A percentile compares a stretch with the other conserved stretches of the same genome.
Conservation (phyloP, 1,140 invertebrate species). For the Drosophila nannoptera region DNA sequence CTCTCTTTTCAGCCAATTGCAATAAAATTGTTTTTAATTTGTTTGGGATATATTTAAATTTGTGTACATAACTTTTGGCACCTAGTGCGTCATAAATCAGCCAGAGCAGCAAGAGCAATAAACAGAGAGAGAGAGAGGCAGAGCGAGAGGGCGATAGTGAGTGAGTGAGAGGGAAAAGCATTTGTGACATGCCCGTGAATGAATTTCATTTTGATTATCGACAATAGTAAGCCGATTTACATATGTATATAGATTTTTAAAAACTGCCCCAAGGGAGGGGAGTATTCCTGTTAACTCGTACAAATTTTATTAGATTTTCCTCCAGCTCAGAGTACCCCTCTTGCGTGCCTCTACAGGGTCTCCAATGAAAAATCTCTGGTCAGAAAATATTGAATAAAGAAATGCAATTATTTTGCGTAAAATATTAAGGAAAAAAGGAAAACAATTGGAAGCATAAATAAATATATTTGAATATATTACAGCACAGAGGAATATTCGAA, state of each 20-base stretch:
- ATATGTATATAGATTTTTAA: constrained; percentile 26
- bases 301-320: too few species aligned
- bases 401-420: constrained; percentile 6
- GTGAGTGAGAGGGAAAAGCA: not conserved
- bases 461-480: too few species aligned
- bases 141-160: not conserved
- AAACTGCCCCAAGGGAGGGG: not conserved
- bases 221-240: constrained; percentile 5
- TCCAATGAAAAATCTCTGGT: not conserved
- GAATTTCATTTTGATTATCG: constrained; percentile 7
- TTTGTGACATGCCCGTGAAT: constrained; percentile 6
- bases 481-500: too few species aligned
- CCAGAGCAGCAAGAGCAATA: not conserved
- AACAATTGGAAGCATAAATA: not conserved
- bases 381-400: not conserved
- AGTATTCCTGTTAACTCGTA: too few species aligned
- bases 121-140: not conserved
- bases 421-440: not conserved
- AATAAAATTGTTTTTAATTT: constrained; percentile 10
- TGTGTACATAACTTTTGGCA: constrained; percentile 30
- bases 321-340: too few species aligned
- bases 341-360: not conserved
- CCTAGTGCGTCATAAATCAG: constrained; percentile 26
- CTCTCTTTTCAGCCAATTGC: not conserved
- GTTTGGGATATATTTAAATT: constrained; percentile 16